These are phyloP conservation scores for Terebella lapidaria DNA, from an alignment of 2,888 invertebrate genomes.

Conservation along the genomic window DNA sequence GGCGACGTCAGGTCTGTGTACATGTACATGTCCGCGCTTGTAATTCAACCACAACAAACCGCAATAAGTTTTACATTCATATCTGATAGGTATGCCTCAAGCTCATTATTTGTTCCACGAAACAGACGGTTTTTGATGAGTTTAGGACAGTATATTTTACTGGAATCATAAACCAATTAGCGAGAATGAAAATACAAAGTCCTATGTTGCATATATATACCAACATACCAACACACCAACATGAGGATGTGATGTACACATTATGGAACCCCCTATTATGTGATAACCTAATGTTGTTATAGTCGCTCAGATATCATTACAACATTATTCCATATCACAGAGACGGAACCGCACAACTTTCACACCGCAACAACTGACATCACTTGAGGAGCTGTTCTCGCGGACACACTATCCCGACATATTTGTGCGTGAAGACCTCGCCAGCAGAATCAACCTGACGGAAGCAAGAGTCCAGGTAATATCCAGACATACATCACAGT, in stretches of 20 bases:
- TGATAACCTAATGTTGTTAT: too few relatives aligned
- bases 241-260: background rate
- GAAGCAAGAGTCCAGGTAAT: conserved; percentile 93
- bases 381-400: conserved; percentile 84
- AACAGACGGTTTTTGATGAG: too few relatives aligned
- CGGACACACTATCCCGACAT: conserved; percentile 94
- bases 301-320: too few relatives aligned
- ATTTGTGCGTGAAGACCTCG: conserved; percentile 81
- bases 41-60: too few relatives aligned
- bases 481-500: background rate
- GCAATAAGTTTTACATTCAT: too few relatives aligned
- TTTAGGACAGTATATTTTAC: too few relatives aligned
- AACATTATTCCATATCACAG: too few relatives aligned
- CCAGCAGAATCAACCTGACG: conserved; percentile 80
- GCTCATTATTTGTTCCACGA: too few relatives aligned
- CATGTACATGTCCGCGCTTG: background rate
- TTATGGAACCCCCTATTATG: background rate
- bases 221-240: too few relatives aligned
- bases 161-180: too few relatives aligned
- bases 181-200: too few relatives aligned
- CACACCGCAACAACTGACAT: conserved; percentile 86
- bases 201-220: background rate
- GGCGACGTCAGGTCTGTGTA: background rate
- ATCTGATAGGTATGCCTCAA: too few relatives aligned
- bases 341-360: conserved; percentile 88